Evolutionary conservation across 1,140 invertebrate genomes (phyloP).

Genomic region (Sitophilus oryzae): DNA sequence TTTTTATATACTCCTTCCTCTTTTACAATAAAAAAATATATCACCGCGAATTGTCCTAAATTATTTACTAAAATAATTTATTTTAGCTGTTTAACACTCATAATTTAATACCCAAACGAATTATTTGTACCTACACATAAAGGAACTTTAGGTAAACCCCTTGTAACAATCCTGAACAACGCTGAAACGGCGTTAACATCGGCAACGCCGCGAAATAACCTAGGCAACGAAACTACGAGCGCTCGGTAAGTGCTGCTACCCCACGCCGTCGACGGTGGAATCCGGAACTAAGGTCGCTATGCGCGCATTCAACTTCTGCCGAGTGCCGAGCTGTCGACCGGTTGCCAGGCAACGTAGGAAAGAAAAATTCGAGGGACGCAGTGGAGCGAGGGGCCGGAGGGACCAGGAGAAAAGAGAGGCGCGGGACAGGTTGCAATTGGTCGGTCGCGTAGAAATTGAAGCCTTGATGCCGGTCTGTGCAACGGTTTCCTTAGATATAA

Average conservation of each 20-base stretch:
- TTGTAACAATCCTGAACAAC: too few relatives aligned
- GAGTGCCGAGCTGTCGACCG: too few relatives aligned
- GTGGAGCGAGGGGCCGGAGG: too few relatives aligned
- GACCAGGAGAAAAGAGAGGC: background rate
- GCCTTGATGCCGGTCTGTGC: background rate
- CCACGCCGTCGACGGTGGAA: constrained; percentile 29
- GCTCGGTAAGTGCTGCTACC: constrained; percentile 29
- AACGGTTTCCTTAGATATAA: background rate
- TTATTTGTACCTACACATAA: too few relatives aligned
- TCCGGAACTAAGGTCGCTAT: constrained; percentile 23
- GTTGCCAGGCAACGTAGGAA: background rate
- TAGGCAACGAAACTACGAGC: constrained; percentile 13
- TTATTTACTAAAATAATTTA: too few relatives aligned
- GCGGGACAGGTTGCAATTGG: background rate
- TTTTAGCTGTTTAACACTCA: too few relatives aligned
- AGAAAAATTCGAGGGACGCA: background rate
- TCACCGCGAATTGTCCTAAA: too few relatives aligned
- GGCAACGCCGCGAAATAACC: constrained; percentile 9
- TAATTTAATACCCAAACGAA: too few relatives aligned
- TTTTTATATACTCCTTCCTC: too few relatives aligned
- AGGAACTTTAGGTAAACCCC: too few relatives aligned
- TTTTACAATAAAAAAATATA: too few relatives aligned
- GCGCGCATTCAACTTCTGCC: background rate
- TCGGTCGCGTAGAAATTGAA: background rate
- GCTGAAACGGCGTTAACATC: too few relatives aligned